These are phyloP conservation scores for Ennomos fuscantarius DNA, from an alignment of 2,888 invertebrate species.

Conservation along the genomic window DNA sequence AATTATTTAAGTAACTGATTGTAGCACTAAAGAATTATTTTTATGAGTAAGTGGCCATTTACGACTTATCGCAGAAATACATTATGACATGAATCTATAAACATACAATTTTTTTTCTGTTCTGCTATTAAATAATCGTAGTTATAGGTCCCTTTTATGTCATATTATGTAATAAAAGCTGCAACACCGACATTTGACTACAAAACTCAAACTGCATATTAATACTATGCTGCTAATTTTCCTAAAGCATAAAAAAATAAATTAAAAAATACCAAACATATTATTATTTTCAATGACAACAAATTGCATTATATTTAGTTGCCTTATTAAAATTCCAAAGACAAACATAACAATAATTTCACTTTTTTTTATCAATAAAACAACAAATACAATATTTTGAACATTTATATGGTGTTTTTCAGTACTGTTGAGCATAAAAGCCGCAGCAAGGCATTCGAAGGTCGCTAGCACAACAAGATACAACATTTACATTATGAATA, in stretches of 20 bases:
- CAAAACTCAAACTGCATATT: constrained; percentile 28
- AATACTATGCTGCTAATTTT: constrained; percentile 32
- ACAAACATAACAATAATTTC: constrained; percentile 39
- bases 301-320: constrained; percentile 17
- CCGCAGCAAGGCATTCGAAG: constrained; percentile 29
- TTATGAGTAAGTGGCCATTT: constrained; percentile 34
- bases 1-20: constrained; percentile 22
- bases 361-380: constrained; percentile 30
- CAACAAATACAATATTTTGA: constrained; percentile 36
- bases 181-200: constrained; percentile 30
- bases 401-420: constrained; percentile 39
- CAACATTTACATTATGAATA: constrained; percentile 9
- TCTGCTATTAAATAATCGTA: constrained; percentile 10
- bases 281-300: constrained; percentile 23
- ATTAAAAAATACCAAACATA: constrained; percentile 25
- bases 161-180: constrained; percentile 27
- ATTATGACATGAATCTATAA: constrained; percentile 11
- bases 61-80: constrained; percentile 6
- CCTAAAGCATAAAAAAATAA: constrained; percentile 34
- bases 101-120: constrained; percentile 19
- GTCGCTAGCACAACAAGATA: constrained; percentile 35
- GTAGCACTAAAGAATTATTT: constrained; percentile 23
- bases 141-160: constrained; percentile 22
- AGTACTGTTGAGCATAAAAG: constrained; percentile 39
- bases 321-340: constrained; percentile 34